Percentiles rank a stretch among this genome's conserved stretches.
Evolutionary conservation across 92 coral and sea anemone genomes (phyloP).

Genomic region (Zoanthus sansibaricus): DNA sequence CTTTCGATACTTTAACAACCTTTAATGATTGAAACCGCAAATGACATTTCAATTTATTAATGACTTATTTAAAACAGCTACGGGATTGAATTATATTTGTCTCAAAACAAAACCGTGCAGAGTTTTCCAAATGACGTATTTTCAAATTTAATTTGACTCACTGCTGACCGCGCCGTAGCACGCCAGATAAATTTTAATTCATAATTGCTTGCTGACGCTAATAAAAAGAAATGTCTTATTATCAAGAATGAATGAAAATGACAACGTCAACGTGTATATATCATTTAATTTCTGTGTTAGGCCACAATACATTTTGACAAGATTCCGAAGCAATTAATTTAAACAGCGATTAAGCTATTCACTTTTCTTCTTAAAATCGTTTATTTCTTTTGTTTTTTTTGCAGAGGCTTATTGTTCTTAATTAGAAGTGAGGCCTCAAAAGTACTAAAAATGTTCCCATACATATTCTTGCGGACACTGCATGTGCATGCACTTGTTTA

Average conservation of each 20-base stretch:
- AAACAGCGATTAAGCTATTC: background rate
- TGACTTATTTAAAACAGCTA: background rate
- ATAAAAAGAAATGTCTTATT: background rate
- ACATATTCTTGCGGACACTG: too few species aligned
- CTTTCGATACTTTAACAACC: background rate
- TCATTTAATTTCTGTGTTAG: background rate
- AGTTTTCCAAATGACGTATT: background rate
- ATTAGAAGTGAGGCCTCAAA: too few species aligned
- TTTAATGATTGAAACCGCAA: background rate
- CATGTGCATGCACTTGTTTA: too few species aligned
- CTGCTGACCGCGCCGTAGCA: background rate
- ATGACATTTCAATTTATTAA: background rate
- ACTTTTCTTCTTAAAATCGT: background rate
- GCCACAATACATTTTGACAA: background rate
- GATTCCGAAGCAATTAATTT: background rate
- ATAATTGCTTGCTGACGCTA: background rate
- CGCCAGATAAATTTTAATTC: background rate
- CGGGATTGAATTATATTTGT: background rate
- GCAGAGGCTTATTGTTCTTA: too few species aligned
- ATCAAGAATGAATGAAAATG: background rate
- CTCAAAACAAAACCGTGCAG: background rate
- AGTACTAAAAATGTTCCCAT: too few species aligned
- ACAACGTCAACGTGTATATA: background rate
- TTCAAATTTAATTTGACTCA: background rate
- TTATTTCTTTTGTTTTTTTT: too few species aligned